Base-by-base conservation (phyloP, 2,888 invertebrate genomes). In the Noctua fimbriata region DNA sequence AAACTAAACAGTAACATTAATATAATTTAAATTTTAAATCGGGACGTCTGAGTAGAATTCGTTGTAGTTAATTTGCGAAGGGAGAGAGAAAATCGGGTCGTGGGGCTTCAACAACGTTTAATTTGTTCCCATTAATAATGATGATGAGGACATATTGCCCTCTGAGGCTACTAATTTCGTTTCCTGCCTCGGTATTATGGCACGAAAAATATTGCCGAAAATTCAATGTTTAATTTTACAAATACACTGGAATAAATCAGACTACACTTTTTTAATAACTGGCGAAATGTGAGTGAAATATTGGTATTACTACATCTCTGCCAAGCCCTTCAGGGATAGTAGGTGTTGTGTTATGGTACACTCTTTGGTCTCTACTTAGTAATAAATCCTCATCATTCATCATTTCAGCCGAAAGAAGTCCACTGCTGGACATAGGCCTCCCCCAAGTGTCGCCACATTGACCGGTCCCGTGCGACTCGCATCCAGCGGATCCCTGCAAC, bases 111-210 rank as follows among this genome's bases (percentile, higher is more conserved):
- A 94, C 94, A 93, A 93, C 93, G 92, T 93, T 95, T 96, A 96
- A 96, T 95, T 95, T 95, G 94, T 93, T 90, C 88, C 88, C 94
- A 95, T 96, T 96, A 95, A 95, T 95, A 94, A 94, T 93, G 92
- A 94, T 94, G 93, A 96, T 94, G 93, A 93, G 93, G 92, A 95
- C 90, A 91, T 92, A 93, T 93, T 90, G 91, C 92, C 91, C 91
- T 92, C 88, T 83, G 90, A 86, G 87, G 85, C 84, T 84, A 81
- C 82, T 86, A 78, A 81, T 84, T 83, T 86, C 84, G 89, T 89
- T 91, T 86, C 88, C 90, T 88, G 52, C 69, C 75, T 69, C 58
- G 75, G 44, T 80, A 52, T 75, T 75, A 73, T 79, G 52, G 41
- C 44, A 80, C 49, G 14, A 72, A 63, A 71, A 75, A 75, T 84